Base-by-base conservation (phyloP, 2,113 vertebrate species). In the Steatornis caripensis region DNA sequence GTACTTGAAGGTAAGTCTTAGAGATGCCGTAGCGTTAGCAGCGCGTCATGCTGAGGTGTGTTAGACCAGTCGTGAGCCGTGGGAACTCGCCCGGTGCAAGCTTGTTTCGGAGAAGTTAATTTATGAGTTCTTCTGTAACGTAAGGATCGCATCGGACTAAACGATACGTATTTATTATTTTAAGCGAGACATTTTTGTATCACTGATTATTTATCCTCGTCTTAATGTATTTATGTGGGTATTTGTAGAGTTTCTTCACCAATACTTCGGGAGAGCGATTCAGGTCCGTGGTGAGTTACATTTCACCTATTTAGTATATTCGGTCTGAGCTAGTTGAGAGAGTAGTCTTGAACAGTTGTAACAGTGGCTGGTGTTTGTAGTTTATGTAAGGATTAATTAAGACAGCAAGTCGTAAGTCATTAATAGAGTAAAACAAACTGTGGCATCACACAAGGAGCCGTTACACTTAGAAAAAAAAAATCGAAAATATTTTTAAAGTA, bases 191-290 rank as follows among this genome's bases (percentile, higher is more conserved):
- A 95, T 98, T 98, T 99, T 99, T 99, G 98, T 99, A 99, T 98
- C 98, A 98, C 98, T 98, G 98, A 99, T 99, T 99, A 99, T 99
- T 99, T 99, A 99, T 99, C 99, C 98, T 99, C 97, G 98, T 98
- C 98, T 98, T 98, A 98, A 98, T 98, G 99, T 99, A 99, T 99
- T 99, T 99, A 99, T 99, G 98, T 98, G 98, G 97, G 97, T 98
- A 98, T 97, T 97, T 98, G 98, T 99, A 99, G 98, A 98, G 93
- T 98, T 98, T 98, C 97, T 98, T 98, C 98, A 98, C 98, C 98
- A 97, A 36, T 97, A 93, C 96, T 98, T 99, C 98, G 98, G 97
- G 98, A 98, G 98, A 98, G 96, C 95, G 94, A 98, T 98, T 97
- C 97, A 98, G 95, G 98, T 98, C 98, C 96, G 65, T 97, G 97